Conservation (phyloP, 2,113 vertebrate genomes). For the Aramus guarauna region DNA sequence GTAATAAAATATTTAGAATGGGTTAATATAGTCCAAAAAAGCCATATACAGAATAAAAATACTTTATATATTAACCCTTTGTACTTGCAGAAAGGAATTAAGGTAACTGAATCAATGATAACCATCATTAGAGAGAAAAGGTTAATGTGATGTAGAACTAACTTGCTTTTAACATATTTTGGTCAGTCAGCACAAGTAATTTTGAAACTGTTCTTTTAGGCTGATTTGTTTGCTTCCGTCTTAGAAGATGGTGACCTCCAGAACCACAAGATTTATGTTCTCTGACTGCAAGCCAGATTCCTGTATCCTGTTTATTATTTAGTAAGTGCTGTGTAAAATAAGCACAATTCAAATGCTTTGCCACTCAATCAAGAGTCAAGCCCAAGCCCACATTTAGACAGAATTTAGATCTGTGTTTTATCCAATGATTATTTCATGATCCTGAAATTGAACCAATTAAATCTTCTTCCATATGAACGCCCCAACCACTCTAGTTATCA, state of each 20-base stretch:
- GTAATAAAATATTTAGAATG: neutral
- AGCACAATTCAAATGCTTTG: neutral
- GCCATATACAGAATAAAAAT: neutral
- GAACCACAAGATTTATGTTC: slow-evolving; percentile 33
- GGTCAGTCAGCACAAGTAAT: slow-evolving; percentile 18
- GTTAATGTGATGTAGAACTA: neutral
- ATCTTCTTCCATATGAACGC: neutral
- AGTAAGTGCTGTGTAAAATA: neutral
- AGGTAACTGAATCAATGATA: neutral
- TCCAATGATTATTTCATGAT: neutral
- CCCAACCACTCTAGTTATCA: neutral
- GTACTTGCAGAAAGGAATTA: neutral
- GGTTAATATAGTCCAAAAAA: neutral
- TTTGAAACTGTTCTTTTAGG: neutral
- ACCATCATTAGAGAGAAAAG: neutral
- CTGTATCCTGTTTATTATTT: slow-evolving; percentile 58
- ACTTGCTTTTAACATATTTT: neutral
- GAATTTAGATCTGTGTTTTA: neutral
- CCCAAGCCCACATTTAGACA: neutral
- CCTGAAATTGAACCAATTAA: neutral
- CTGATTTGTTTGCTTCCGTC: slow-evolving; percentile 27
- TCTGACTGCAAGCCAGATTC: slow-evolving; percentile 6
- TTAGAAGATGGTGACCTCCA: slow-evolving; percentile 26
- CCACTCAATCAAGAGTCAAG: neutral
- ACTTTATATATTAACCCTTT: neutral